These are phyloP conservation scores for Platygyra sinensis DNA, from an alignment of 64 coral and sea anemone genomes.

Conservation along the genomic window DNA sequence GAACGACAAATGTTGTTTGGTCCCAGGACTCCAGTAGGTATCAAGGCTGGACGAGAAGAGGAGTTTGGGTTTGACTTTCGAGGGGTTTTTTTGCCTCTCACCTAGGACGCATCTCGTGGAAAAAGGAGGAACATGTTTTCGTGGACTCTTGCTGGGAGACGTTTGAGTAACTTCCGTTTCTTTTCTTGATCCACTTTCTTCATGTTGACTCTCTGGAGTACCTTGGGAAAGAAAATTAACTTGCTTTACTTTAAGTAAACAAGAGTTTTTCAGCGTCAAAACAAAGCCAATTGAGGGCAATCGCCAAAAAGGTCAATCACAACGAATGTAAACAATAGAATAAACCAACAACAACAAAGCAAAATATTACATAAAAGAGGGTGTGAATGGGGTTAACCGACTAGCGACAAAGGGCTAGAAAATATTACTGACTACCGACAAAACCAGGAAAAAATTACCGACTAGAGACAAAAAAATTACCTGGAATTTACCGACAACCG, in stretches of 20 bases:
- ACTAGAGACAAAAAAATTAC: too few species aligned
- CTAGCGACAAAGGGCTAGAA: too few species aligned
- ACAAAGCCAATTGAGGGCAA: not conserved
- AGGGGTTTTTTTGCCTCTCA: constrained; percentile 59
- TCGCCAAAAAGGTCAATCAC: not conserved
- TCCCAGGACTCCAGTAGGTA: constrained; percentile 44
- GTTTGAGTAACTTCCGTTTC: not conserved
- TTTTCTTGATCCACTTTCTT: constrained; percentile 9
- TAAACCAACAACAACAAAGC: too few species aligned
- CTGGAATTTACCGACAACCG: too few species aligned
- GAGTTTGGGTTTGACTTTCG: constrained; percentile 1
- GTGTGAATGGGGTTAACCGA: too few species aligned
- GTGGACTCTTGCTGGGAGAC: constrained; percentile 37
- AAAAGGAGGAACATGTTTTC: constrained; percentile 60
- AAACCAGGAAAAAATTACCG: too few species aligned
- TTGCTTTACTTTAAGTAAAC: not conserved
- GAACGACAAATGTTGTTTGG: constrained; percentile 51
- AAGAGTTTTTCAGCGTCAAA: too few species aligned
- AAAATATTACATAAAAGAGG: too few species aligned
- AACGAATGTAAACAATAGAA: not conserved
- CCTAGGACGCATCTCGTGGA: constrained; percentile 82
- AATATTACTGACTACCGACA: too few species aligned
- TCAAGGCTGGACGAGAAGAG: not conserved
- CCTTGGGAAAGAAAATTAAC: not conserved
- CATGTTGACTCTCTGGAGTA: constrained; percentile 29